These are phyloP conservation scores for Clinocottus analis DNA, from an alignment of 2,113 vertebrate species.

Conservation along the genomic window DNA sequence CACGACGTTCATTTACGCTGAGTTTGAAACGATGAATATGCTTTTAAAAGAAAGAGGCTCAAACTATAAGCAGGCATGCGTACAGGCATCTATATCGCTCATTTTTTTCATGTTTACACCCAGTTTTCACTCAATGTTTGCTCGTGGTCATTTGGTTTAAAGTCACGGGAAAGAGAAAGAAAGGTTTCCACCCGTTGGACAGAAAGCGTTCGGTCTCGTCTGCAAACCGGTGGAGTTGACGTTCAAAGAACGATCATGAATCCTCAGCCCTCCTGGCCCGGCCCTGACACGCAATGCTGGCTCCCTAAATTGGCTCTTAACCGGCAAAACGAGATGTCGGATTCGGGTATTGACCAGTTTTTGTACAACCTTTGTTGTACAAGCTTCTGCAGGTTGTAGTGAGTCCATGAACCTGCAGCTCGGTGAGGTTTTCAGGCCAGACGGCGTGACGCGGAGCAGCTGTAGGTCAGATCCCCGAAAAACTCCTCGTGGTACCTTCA, in stretches of 20 bases:
- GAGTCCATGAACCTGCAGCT: neutral
- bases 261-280: neutral
- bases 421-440: neutral
- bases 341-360: neutral
- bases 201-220: too few species aligned
- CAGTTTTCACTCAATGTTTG: too few species aligned
- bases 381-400: neutral
- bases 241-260: neutral
- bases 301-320: neutral
- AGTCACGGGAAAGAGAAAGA: too few species aligned
- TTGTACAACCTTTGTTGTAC: neutral
- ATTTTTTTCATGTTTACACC: too few species aligned
- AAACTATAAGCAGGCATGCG: too few species aligned
- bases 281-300: neutral
- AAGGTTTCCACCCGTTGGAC: too few species aligned
- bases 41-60: too few species aligned
- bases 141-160: too few species aligned
- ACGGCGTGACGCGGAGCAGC: conserved; percentile 2
- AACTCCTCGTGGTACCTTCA: conserved; percentile 4
- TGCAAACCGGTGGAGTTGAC: too few species aligned
- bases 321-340: neutral
- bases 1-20: too few species aligned
- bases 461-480: conserved; percentile 14
- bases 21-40: too few species aligned
- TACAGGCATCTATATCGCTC: too few species aligned